Evolutionary conservation across 1,140 invertebrate genomes (phyloP).

Genomic region (Drosophila tropicalis): DNA sequence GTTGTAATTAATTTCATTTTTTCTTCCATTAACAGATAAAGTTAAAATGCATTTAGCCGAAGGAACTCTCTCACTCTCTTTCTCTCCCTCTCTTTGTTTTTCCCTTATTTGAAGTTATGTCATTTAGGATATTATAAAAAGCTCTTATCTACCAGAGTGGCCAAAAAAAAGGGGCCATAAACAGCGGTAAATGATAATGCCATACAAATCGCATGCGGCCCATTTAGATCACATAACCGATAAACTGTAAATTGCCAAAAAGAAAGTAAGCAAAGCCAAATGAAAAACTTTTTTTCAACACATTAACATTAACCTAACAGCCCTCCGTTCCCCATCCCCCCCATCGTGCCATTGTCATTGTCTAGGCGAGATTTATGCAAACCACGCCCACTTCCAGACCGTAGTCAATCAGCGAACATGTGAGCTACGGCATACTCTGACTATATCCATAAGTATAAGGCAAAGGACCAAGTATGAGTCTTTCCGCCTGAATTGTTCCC

Average conservation of each 20-base stretch:
- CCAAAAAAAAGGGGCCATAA: constrained; percentile 20
- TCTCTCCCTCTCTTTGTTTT: background rate
- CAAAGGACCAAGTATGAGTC: background rate
- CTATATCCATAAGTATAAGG: background rate
- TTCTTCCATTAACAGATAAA: no score
- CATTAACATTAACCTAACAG: constrained; percentile 66
- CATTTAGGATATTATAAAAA: no score
- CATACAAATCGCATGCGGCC: constrained; percentile 65
- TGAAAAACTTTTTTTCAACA: constrained; percentile 64
- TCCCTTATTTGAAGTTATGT: background rate
- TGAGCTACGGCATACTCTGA: constrained; percentile 35
- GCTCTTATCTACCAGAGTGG: no score
- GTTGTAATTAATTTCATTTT: constrained; percentile 65
- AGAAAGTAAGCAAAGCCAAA: constrained; percentile 30
- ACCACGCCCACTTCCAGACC: constrained; percentile 24
- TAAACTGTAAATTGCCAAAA: constrained; percentile 74
- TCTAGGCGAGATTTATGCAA: constrained; percentile 48
- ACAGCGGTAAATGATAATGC: constrained; percentile 72
- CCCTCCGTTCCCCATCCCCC: constrained; percentile 29
- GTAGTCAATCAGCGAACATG: constrained; percentile 69
- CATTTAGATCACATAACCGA: constrained; percentile 79
- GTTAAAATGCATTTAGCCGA: no score
- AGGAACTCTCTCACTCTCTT: background rate
- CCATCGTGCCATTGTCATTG: constrained; percentile 44
- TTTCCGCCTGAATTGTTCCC: constrained; percentile 68